Evolutionary conservation across 1,140 invertebrate species (phyloP).

Genomic region (Atta cephalotes): DNA sequence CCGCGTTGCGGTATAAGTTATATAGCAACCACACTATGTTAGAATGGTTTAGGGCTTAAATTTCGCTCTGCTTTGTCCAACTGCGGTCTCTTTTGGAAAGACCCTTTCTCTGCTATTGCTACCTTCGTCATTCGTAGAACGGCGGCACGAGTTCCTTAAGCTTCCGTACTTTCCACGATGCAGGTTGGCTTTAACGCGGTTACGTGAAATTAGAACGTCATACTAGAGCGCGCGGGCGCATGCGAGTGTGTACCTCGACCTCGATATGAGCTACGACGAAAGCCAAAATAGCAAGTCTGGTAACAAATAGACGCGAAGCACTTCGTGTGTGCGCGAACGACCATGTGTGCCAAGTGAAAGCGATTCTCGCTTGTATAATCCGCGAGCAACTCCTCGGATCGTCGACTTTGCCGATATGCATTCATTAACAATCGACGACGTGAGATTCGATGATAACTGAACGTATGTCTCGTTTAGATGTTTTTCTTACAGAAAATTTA

Average conservation of each 20-base stretch:
- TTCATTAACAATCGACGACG: neutral
- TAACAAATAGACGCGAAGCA: slow-evolving; percentile 58
- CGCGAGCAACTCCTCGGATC: slow-evolving; percentile 1
- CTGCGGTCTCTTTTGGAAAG: slow-evolving; percentile 27
- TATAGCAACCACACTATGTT: slow-evolving; percentile 4
- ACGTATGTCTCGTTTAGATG: too few relatives aligned
- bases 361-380: slow-evolving; percentile 66
- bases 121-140: slow-evolving; percentile 27
- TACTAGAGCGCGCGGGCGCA: slow-evolving; percentile 62
- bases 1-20: slow-evolving; percentile 16
- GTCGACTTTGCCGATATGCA: neutral
- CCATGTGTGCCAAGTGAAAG: slow-evolving; percentile 70
- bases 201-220: slow-evolving; percentile 72
- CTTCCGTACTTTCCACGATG: slow-evolving; percentile 22
- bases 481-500: neutral
- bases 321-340: slow-evolving; percentile 14
- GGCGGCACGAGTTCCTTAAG: slow-evolving; percentile 47
- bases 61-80: slow-evolving; percentile 49
- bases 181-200: slow-evolving; percentile 61
- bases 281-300: slow-evolving; percentile 55
- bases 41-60: slow-evolving; percentile 40
- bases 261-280: slow-evolving; percentile 60
- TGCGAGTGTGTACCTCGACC: slow-evolving; percentile 50
- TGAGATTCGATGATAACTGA: slow-evolving; percentile 9
- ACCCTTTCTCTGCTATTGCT: neutral